A percentile compares a stretch with the other conserved stretches of the same genome.
phyloP scores from a whole-genome alignment of 1,140 invertebrate species.

The Megathymus violae region DNA sequence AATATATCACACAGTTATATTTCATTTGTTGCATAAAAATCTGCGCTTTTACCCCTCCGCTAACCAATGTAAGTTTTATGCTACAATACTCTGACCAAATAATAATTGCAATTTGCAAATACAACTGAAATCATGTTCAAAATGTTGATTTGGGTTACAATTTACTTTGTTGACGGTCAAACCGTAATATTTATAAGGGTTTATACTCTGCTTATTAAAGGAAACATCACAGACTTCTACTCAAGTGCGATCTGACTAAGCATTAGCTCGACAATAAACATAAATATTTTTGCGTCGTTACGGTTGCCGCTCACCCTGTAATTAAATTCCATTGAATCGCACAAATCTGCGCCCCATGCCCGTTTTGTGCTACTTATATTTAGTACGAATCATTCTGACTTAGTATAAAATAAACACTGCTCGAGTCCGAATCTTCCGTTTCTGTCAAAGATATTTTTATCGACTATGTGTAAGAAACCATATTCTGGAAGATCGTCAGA shows the following conservation, averaged over 20 bases:
- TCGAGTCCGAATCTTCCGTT: constrained; percentile 53
- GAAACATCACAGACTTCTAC: constrained; percentile 22
- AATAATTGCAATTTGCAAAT: no score
- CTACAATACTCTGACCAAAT: no score
- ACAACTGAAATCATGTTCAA: no score
- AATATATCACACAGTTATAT: no score
- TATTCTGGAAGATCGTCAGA: no score
- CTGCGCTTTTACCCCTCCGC: no score
- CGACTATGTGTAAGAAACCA: no score
- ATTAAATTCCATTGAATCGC: constrained; percentile 79
- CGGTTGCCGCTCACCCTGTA: constrained; percentile 58
- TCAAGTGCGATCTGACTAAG: constrained; percentile 59
- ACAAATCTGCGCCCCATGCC: constrained; percentile 73
- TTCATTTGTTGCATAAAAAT: no score
- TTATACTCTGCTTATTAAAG: not conserved
- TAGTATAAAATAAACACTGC: not conserved
- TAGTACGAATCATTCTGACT: not conserved
- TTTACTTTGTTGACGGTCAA: not conserved
- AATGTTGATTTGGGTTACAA: no score
- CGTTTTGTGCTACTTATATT: constrained; percentile 18
- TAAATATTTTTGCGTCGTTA: constrained; percentile 79
- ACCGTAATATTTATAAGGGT: not conserved
- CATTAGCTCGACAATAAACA: constrained; percentile 75
- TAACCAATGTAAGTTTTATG: no score
- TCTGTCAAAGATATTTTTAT: no score